Conservation (phyloP, 2,113 vertebrate genomes). For the Peromyscus maniculatus region DNA sequence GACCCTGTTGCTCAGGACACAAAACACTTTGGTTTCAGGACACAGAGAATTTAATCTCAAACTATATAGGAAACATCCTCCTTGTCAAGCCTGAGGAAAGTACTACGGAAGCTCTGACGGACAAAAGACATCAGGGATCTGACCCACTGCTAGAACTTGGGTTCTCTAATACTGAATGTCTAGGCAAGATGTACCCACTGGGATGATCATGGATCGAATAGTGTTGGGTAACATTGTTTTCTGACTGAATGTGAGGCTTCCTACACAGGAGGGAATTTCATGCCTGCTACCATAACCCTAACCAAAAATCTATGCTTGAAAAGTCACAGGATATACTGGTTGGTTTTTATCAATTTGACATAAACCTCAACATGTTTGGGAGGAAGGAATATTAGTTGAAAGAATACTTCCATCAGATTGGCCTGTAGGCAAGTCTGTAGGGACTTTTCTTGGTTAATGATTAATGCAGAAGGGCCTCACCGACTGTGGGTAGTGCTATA, state of each 20-base stretch:
- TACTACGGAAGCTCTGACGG: neutral
- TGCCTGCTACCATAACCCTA: neutral
- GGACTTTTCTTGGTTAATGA: neutral
- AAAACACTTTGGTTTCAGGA: neutral
- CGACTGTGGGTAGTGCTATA: neutral
- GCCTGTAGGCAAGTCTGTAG: neutral
- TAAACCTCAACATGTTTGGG: neutral
- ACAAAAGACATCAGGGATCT: neutral
- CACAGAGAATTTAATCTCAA: neutral
- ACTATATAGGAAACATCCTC: neutral
- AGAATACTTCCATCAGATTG: neutral
- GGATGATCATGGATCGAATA: no score
- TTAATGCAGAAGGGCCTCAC: no score
- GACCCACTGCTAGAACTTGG: neutral
- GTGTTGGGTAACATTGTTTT: neutral
- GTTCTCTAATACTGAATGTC: neutral
- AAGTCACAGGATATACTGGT: neutral
- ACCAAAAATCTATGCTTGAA: neutral
- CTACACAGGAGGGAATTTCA: no score
- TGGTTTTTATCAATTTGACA: neutral
- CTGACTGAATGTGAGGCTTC: neutral
- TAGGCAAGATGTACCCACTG: neutral
- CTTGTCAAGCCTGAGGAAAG: neutral
- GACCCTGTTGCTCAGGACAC: neutral
- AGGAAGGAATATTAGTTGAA: neutral